Base-by-base conservation (phyloP, 2,888 invertebrate species). In the Punctoribates punctum region DNA sequence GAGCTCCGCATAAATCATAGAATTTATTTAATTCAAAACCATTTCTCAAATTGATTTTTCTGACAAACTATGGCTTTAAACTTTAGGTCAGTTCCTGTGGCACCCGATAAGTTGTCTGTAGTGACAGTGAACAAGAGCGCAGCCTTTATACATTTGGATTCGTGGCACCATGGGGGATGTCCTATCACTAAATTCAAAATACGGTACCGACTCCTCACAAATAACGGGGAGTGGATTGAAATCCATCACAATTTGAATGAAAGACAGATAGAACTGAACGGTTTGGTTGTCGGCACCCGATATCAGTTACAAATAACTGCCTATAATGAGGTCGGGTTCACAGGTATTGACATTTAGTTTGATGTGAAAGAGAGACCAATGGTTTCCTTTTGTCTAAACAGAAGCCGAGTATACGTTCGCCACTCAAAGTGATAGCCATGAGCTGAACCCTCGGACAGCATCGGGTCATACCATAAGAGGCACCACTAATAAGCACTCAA, bases 301-400 rank as follows among this genome's bases (percentile, higher is more conserved):
- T 85, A 85, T 79, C 80, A 81, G 34, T 82, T 85, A 80, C 81
- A 82, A 38, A 82, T 85, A n/a, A 83, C 82, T 0, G 85, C 84
- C 3, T 82, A 83, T 79, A 84, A 83, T 79, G 82, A 82, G 34
- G 84, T 84, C 17, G 85, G 84, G 1, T 83, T 83, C 9, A 83
- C 84, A 0, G 83, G 83, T 72, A 72, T 27, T 20, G 3, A n/a
- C 62, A 4, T 3, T 27, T 62, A 15, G 62, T 23, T 62, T 13
- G 9, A 20, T 27, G 54, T 27, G 34, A 34, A 54, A 5, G 1
- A n/a, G 1, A 54, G n/a, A 54, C 54, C n/a, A 54, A 54, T 20
- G 8, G 13, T 9, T 13, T 13, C 1, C 11, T 13, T 8, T 1
- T 42, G 25, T 42, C 67, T n/a, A 13, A 72, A 48, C 48, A 72